Base-by-base conservation (phyloP, 1,140 invertebrate species). In the Drosophila sturtevanti region DNA sequence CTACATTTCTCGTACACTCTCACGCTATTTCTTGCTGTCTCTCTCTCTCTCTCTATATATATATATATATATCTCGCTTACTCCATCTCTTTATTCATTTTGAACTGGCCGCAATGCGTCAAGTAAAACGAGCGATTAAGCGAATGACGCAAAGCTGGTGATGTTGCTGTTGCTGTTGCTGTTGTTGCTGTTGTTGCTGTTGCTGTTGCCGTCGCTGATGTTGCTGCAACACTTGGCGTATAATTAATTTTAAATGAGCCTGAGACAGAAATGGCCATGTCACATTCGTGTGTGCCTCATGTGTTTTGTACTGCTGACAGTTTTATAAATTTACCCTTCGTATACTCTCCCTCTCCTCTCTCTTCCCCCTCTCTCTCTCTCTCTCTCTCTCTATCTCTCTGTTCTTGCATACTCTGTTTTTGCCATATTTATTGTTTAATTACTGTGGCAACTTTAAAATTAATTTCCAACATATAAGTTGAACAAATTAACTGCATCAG, bases 241-340 rank as follows among this genome's bases (percentile, higher is more conserved):
- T 86, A 86, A 86, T 87, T 86, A 86, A 86, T 86, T 86, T 87
- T 82, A 86, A 86, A 86, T 86, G 71, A 62, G 65, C 66, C 60
- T 80, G 82, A 59, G 74, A 72, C 84, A 67, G 63, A 63, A 27
- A 56, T n/a, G 54, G 52, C 59, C 61, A 62, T 68, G 72, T 68
- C 72, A 67, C 68, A 58, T 61, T 38, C 41, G 31, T 55, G 60
- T 63, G 68, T 76, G 67, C 62, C 73, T 72, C 64, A 76, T 63
- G 60, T 62, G 60, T 31, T 51, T 51, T 62, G 22, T 54, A 24
- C 14, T 24, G 59, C 59, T 63, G 73, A 69, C 73, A 76, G 65
- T 76, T 76, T 76, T 76, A 69, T 76, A 69, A 76, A 76, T 76
- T 76, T 77, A 54, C 73, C 70, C 74, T 69, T 69, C 86, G 63